These are phyloP conservation scores for Sialis lutaria DNA, from an alignment of 2,888 invertebrate genomes.

Conservation along the genomic window DNA sequence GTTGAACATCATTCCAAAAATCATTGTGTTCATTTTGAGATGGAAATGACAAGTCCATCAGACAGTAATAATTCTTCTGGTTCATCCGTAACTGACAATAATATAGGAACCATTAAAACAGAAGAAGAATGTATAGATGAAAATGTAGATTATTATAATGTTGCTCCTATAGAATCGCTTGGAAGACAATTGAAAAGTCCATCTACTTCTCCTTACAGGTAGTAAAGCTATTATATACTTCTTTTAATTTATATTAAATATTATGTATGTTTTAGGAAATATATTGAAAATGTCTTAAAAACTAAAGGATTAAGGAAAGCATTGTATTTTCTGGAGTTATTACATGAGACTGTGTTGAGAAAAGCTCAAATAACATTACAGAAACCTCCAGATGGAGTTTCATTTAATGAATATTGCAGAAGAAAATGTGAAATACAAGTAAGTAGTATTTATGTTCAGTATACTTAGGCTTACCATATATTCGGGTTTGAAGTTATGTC, in stretches of 20 bases:
- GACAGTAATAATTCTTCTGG: slow-evolving; percentile 26
- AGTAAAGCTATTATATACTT: slow-evolving; percentile 3
- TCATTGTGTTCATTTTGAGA: slow-evolving; percentile 11
- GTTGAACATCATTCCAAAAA: slow-evolving; percentile 2
- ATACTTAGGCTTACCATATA: too few relatives aligned
- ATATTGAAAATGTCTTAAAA: slow-evolving; percentile 75
- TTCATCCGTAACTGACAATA: slow-evolving; percentile 17
- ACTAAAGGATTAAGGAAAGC: slow-evolving; percentile 73
- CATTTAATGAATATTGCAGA: slow-evolving; percentile 1
- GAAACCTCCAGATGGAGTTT: slow-evolving; percentile 26
- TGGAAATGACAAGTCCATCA: slow-evolving; percentile 23
- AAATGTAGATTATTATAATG: slow-evolving; percentile 23
- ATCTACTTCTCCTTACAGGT: slow-evolving; percentile 33
- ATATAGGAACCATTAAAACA: background rate
- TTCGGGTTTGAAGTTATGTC: too few relatives aligned
- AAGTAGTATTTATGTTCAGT: background rate
- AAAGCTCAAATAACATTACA: slow-evolving; percentile 56
- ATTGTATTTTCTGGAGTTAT: slow-evolving; percentile 56
- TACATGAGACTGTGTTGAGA: slow-evolving; percentile 47
- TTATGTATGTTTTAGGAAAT: slow-evolving; percentile 35
- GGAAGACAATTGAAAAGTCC: slow-evolving; percentile 29
- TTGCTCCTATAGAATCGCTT: slow-evolving; percentile 32
- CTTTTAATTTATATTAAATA: background rate
- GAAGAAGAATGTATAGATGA: slow-evolving; percentile 1
- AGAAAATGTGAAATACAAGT: background rate